Conservation (phyloP, 2,797 vertebrate genomes). For the Danio albolineatus region DNA sequence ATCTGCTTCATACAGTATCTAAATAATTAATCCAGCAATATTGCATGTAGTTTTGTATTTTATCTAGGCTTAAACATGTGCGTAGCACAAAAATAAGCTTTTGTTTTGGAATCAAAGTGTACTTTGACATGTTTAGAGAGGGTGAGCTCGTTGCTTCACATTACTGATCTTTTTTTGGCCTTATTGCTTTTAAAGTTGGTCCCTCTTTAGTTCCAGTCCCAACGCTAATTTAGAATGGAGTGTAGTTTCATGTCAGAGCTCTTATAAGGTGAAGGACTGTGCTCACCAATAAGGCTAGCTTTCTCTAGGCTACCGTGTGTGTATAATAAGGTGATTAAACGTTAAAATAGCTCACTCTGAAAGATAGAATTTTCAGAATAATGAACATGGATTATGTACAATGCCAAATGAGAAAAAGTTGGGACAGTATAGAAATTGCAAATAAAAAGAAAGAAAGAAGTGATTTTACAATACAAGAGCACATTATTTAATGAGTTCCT, state of each 20-base stretch:
- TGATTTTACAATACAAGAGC: too few species aligned
- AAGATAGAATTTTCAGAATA: not conserved
- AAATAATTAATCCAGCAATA: not conserved
- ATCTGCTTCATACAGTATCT: not conserved
- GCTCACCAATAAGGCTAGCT: not conserved
- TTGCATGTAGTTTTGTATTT: not conserved
- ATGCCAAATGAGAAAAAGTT: too few species aligned
- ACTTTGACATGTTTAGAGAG: constrained; percentile 36
- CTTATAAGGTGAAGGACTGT: constrained; percentile 28
- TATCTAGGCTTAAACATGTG: not conserved
- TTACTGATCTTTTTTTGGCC: constrained; percentile 52
- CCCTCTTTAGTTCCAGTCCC: constrained; percentile 35
- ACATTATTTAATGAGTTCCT: too few species aligned
- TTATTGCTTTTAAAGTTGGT: constrained; percentile 34
- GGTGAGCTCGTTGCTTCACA: constrained; percentile 26
- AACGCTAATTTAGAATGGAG: constrained; percentile 41
- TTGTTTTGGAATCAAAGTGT: constrained; percentile 51
- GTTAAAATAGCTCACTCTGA: not conserved
- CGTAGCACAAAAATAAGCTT: not conserved
- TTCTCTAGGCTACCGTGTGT: constrained; percentile 13
- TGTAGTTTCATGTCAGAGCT: constrained; percentile 14
- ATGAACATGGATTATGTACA: not conserved
- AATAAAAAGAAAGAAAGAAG: too few species aligned
- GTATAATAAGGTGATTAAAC: not conserved
- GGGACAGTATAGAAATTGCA: too few species aligned